Evolutionary conservation across 2,797 vertebrate species (phyloP).

Genomic region (Hemibagrus guttatus): DNA sequence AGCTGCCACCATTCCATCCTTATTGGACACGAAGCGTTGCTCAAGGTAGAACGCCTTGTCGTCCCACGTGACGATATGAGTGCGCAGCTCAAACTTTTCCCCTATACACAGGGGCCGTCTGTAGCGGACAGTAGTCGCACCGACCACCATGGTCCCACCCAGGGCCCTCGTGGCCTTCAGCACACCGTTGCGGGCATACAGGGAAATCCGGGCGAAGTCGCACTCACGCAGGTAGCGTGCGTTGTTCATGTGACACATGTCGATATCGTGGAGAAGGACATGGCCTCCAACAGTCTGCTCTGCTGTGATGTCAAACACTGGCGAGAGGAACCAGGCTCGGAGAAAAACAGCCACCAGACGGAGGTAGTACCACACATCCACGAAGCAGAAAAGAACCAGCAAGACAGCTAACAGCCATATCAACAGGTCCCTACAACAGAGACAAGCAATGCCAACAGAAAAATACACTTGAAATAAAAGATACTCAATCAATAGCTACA

Average conservation of each 20-base stretch:
- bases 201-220: constrained; percentile 84
- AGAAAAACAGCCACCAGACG: constrained; percentile 63
- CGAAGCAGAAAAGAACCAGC: constrained; percentile 71
- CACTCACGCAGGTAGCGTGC: constrained; percentile 89
- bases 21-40: constrained; percentile 84
- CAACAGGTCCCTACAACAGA: constrained; percentile 63
- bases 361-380: constrained; percentile 84
- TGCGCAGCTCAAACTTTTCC: constrained; percentile 82
- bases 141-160: constrained; percentile 75
- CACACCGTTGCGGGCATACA: constrained; percentile 82
- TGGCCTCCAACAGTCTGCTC: constrained; percentile 75
- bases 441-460: background rate
- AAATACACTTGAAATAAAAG: background rate
- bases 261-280: constrained; percentile 81
- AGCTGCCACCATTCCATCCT: constrained; percentile 82
- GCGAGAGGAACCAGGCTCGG: constrained; percentile 77
- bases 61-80: constrained; percentile 86
- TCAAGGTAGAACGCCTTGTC: constrained; percentile 88
- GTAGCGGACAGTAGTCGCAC: constrained; percentile 85
- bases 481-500: too few relatives aligned
- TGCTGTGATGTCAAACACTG: constrained; percentile 77
- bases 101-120: constrained; percentile 80
- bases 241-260: constrained; percentile 93
- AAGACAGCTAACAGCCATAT: constrained; percentile 65
- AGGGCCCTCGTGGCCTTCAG: constrained; percentile 76